Evolutionary conservation across 2,888 invertebrate genomes (phyloP).

Genomic region (Zygothrica quintamaculata): DNA sequence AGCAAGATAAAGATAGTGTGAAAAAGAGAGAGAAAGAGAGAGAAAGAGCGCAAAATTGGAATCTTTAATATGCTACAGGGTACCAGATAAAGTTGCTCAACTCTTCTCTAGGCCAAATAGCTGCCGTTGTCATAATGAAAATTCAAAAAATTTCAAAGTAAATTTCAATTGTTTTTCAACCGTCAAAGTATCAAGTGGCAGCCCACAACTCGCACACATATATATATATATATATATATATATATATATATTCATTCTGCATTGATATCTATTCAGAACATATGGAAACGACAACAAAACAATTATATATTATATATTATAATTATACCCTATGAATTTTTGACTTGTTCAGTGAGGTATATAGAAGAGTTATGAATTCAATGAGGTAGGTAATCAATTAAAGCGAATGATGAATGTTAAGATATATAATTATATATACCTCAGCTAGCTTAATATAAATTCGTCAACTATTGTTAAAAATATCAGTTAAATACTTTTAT

Average conservation of each 20-base stretch:
- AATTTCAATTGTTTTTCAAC: slow-evolving; percentile 45
- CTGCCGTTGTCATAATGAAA: not conserved
- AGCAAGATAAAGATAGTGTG: slow-evolving; percentile 1
- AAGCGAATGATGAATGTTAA: no score
- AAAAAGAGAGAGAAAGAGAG: slow-evolving; percentile 1
- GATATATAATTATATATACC: no score
- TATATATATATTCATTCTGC: slow-evolving; percentile 5
- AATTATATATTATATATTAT: slow-evolving; percentile 48
- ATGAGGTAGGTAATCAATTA: no score
- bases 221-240: slow-evolving; percentile 27
- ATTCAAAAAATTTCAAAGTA: slow-evolving; percentile 15
- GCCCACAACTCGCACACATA: slow-evolving; percentile 1
- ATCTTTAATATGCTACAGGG: slow-evolving; percentile 35
- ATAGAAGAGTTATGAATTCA: no score
- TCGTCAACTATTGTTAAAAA: no score
- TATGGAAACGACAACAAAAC: slow-evolving; percentile 47
- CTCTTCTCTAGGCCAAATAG: not conserved
- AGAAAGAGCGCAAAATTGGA: slow-evolving; percentile 6
- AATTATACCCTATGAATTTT: not conserved
- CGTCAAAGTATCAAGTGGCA: slow-evolving; percentile 63
- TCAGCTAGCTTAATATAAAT: no score
- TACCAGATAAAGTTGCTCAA: slow-evolving; percentile 40
- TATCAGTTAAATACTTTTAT: no score
- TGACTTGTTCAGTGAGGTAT: no score
- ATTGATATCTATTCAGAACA: slow-evolving; percentile 46